Percentiles rank a stretch among this genome's conserved stretches.
Evolutionary conservation across 1,140 invertebrate species (phyloP).

Genomic region (Charaxes varanes): DNA sequence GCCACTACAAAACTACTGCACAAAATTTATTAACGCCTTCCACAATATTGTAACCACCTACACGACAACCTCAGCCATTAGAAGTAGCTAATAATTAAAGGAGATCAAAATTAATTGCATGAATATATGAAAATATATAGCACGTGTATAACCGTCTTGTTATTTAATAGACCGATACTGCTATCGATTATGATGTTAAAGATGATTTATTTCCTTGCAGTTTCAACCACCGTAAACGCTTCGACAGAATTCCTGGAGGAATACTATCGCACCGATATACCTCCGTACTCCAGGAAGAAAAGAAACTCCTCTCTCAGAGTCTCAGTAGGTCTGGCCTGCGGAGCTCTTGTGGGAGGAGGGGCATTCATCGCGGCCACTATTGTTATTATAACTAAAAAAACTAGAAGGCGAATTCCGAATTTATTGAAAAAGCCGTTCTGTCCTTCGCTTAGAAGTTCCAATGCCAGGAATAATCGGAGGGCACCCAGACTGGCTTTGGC

Average conservation of each 20-base stretch:
- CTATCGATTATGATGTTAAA: background rate
- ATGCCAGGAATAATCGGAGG: constrained; percentile 46
- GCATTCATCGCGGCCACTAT: constrained; percentile 78
- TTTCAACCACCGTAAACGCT: constrained; percentile 44
- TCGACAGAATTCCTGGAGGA: constrained; percentile 58
- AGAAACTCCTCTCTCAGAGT: constrained; percentile 79
- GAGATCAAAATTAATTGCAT: too few species aligned
- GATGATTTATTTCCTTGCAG: constrained; percentile 31
- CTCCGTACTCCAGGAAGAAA: constrained; percentile 78
- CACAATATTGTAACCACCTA: too few species aligned
- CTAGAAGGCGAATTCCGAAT: constrained; percentile 74
- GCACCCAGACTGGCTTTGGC: constrained; percentile 50
- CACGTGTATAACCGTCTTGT: too few species aligned
- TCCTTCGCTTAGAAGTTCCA: constrained; percentile 39
- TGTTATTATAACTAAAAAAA: constrained; percentile 81
- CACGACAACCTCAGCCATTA: too few species aligned
- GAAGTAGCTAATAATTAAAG: too few species aligned
- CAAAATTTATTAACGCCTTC: too few species aligned
- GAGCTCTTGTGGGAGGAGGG: constrained; percentile 74
- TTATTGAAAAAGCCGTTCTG: constrained; percentile 61
- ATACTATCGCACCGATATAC: constrained; percentile 50
- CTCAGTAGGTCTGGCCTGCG: constrained; percentile 87
- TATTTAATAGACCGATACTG: background rate
- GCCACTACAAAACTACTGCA: too few species aligned
- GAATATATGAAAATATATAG: too few species aligned